Conservation (phyloP, 1,140 invertebrate species). For the Zaprionus lachaisei region DNA sequence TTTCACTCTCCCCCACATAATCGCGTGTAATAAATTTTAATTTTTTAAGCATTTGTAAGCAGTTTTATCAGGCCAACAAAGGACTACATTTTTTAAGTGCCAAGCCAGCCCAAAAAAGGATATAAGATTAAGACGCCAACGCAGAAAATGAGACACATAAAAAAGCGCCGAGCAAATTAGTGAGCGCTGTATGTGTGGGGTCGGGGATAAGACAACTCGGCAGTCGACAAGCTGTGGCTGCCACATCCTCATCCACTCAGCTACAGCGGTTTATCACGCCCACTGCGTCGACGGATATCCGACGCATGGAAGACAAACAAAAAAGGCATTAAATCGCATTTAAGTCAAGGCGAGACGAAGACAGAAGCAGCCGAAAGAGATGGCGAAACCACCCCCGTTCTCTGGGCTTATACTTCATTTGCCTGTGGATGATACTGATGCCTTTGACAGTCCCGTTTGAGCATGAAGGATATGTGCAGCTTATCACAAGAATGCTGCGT, state of each 20-base stretch:
- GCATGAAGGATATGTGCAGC: conserved; percentile 50
- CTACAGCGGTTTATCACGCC: conserved; percentile 75
- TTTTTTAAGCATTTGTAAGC: conserved; percentile 83
- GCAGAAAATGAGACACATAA: conserved; percentile 68
- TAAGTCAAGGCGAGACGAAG: conserved; percentile 67
- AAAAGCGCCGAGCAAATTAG: conserved; percentile 76
- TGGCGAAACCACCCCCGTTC: conserved; percentile 27
- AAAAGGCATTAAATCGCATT: conserved; percentile 83
- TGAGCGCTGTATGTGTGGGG: conserved; percentile 36
- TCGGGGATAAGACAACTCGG: conserved; percentile 10
- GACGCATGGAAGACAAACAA: conserved; percentile 82
- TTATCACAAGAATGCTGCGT: conserved; percentile 43
- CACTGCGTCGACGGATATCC: conserved; percentile 75
- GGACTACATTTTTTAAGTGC: conserved; percentile 74
- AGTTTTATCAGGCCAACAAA: conserved; percentile 80
- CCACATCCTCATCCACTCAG: not conserved
- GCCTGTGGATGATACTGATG: conserved; percentile 19
- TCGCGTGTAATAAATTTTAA: conserved; percentile 83
- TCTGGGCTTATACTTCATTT: conserved; percentile 49
- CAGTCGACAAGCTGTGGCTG: conserved; percentile 17
- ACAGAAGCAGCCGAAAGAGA: conserved; percentile 43
- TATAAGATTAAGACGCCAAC: conserved; percentile 78
- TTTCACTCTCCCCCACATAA: conserved; percentile 40
- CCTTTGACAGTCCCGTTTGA: conserved; percentile 41
- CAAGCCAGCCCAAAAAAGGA: conserved; percentile 76